These are phyloP conservation scores for Galleria mellonella DNA, from an alignment of 1,140 invertebrate species.

Conservation along the genomic window DNA sequence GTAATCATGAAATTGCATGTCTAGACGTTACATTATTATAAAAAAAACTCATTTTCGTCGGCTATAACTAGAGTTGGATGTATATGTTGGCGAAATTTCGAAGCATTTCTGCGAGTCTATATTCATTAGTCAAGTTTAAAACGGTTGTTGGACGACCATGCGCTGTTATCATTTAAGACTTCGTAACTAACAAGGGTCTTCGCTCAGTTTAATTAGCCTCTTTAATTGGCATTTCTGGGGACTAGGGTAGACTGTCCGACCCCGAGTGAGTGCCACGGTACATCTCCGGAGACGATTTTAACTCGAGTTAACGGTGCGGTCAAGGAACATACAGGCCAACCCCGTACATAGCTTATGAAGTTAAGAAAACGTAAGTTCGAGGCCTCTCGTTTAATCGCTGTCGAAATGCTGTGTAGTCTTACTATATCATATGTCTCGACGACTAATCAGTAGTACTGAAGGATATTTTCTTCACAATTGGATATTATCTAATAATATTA, in stretches of 20 bases:
- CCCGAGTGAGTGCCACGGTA: not conserved
- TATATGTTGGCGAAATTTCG: not conserved
- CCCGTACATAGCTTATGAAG: too few species aligned
- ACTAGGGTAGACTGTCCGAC: conserved; percentile 3
- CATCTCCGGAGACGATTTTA: not conserved
- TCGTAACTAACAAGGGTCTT: conserved; percentile 27
- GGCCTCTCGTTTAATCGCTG: too few species aligned
- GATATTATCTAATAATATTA: too few species aligned
- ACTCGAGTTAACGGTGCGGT: not conserved
- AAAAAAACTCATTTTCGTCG: too few species aligned
- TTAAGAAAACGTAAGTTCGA: too few species aligned
- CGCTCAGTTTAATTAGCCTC: conserved; percentile 40
- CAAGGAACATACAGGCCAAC: not conserved
- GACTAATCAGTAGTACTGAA: too few species aligned
- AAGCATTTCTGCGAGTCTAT: conserved; percentile 2
- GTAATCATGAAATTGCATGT: too few species aligned
- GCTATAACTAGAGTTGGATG: not conserved
- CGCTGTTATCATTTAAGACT: conserved; percentile 35
- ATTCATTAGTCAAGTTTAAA: conserved; percentile 12
- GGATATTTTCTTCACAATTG: too few species aligned
- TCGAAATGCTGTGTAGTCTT: too few species aligned
- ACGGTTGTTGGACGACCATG: conserved; percentile 15
- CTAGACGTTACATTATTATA: too few species aligned
- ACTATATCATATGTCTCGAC: too few species aligned
- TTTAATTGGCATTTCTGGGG: conserved; percentile 33